Base-by-base conservation (phyloP, 2,888 invertebrate species). In the Cheilosia grossa region DNA sequence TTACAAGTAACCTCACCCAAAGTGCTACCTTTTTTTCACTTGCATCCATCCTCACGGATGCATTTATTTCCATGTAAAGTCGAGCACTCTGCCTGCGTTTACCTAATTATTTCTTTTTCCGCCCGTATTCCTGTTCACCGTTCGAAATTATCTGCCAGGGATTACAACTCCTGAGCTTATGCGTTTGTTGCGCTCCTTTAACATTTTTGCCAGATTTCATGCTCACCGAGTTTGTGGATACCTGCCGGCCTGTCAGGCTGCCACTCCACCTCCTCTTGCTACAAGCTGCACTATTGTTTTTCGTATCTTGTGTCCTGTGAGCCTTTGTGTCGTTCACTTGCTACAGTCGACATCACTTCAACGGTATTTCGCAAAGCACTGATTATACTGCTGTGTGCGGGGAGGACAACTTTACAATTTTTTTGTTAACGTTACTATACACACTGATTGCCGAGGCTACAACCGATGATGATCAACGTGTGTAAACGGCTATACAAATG, bases 401-500 rank as follows among this genome's bases (percentile, higher is more conserved):
- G 42, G 10, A 30, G 15, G 9, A 5, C 15, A 33, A 30, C 66
- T n/a, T 37, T 27, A 5, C n/a, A n/a, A 30, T 70, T 53, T 47
- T 66, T 54, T 59, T 10, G 40, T 19, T 19, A 33, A 15, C 40
- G 27, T 19, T 49, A 27, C 53, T 17, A 53, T 17, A 44, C 49
- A 4, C 10, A 51, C 13, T 17, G 37, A 17, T n/a, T 7, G 10
- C 27, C 9, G n/a, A 10, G 37, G 37, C 63, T 66, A 56, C 59
- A 49, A 66, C 37, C 78, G 73, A 51, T 66, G 56, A 51, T 61
- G 56, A 63, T 73, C 67, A 51, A 51, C 24, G 79, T 67, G 54
- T 75, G 69, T 69, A 75, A 81, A 54, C 75, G 75, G 33, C 56
- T 67, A 54, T 79, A 82, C 56, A 82, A 79, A 67, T 56, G 79